Evolutionary conservation across 2,113 vertebrate genomes (phyloP).

Genomic region (Pomatorhinus ruficollis): DNA sequence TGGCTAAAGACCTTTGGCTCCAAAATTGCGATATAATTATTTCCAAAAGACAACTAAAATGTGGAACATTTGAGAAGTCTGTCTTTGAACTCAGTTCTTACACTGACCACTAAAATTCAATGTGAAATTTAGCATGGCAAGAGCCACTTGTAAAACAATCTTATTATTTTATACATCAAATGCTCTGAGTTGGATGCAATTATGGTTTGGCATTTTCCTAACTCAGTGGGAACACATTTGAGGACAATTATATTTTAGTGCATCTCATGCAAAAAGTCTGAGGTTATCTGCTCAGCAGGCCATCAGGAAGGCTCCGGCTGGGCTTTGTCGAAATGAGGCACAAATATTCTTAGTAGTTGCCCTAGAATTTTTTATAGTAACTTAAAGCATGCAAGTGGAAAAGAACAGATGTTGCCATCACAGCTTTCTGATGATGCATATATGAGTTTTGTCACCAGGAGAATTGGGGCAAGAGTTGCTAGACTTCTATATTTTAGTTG

Average conservation of each 20-base stretch:
- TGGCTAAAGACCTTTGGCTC: slow-evolving; percentile 58
- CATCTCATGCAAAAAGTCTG: slow-evolving; percentile 39
- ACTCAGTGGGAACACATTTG: background rate
- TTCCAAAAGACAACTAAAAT: slow-evolving; percentile 42
- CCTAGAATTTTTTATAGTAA: background rate
- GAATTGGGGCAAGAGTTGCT: background rate
- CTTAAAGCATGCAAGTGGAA: background rate
- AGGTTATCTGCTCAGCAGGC: slow-evolving; percentile 45
- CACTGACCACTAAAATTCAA: slow-evolving; percentile 37
- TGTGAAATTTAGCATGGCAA: slow-evolving; percentile 56
- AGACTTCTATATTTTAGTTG: background rate
- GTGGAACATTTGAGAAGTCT: background rate
- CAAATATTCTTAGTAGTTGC: background rate
- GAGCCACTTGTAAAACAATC: slow-evolving; percentile 27
- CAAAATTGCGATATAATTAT: background rate
- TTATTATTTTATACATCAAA: slow-evolving; percentile 46
- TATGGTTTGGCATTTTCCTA: slow-evolving; percentile 55
- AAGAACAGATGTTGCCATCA: background rate
- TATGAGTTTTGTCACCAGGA: background rate
- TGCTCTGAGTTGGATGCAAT: slow-evolving; percentile 19
- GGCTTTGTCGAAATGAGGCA: slow-evolving; percentile 32
- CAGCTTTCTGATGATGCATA: background rate
- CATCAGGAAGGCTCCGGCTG: background rate
- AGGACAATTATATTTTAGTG: slow-evolving; percentile 42
- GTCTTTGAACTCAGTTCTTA: slow-evolving; percentile 21